Evolutionary conservation across 2,888 invertebrate species (phyloP).

Genomic region (Heliconius charithonia): DNA sequence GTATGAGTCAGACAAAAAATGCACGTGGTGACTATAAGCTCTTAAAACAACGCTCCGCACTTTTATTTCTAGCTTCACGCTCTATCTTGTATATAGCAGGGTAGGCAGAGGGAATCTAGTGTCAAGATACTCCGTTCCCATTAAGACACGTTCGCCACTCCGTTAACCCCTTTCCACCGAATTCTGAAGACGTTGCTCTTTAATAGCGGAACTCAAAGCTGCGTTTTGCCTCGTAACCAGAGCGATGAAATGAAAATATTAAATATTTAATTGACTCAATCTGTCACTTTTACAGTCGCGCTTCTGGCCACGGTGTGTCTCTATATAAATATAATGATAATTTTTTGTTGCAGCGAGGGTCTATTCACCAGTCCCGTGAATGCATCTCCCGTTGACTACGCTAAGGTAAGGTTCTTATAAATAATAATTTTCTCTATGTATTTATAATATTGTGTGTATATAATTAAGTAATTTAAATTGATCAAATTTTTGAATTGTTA

Average conservation of each 20-base stretch:
- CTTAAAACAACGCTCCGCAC: too few relatives aligned
- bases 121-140: not conserved
- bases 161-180: not conserved
- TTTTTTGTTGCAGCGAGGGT: slow-evolving; percentile 84
- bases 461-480: not conserved
- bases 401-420: slow-evolving; percentile 81
- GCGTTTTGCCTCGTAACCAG: not conserved
- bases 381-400: slow-evolving; percentile 85
- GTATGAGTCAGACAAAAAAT: too few relatives aligned
- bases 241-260: not conserved
- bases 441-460: too few relatives aligned
- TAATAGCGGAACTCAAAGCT: not conserved
- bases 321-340: not conserved
- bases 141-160: too few relatives aligned
- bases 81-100: too few relatives aligned
- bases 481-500: not conserved
- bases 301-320: too few relatives aligned
- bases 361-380: slow-evolving; percentile 86
- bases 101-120: not conserved
- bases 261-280: too few relatives aligned
- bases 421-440: not conserved
- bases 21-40: too few relatives aligned
- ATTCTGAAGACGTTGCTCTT: not conserved
- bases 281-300: too few relatives aligned
- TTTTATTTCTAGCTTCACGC: too few relatives aligned